Conservation (phyloP, 2,888 invertebrate species). For the Drosophila nr. fundita region DNA sequence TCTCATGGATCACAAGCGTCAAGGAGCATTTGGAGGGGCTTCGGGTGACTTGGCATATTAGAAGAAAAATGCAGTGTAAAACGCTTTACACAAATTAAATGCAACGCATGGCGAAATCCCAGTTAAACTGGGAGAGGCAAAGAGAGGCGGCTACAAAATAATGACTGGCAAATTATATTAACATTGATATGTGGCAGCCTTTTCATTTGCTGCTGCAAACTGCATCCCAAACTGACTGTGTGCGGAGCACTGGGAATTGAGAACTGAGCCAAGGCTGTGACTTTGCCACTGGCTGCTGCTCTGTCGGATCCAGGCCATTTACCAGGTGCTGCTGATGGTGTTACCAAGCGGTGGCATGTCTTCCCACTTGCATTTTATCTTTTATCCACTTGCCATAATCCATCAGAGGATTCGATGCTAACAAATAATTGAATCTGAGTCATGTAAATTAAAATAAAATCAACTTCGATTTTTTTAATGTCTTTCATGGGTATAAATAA, state of each 20-base stretch:
- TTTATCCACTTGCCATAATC: not conserved
- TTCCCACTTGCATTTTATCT: slow-evolving; percentile 2
- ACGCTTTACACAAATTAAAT: slow-evolving; percentile 64
- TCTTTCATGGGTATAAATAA: no score
- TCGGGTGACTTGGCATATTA: slow-evolving; percentile 29
- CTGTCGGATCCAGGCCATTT: not conserved
- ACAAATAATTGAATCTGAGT: slow-evolving; percentile 7
- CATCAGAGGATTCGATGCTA: not conserved
- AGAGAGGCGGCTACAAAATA: slow-evolving; percentile 30
- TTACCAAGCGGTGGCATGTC: not conserved
- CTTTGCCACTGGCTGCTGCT: slow-evolving; percentile 22
- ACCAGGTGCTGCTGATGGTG: slow-evolving; percentile 1
- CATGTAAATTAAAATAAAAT: not conserved
- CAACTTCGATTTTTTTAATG: no score
- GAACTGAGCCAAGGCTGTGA: slow-evolving; percentile 42
- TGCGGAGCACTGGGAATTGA: not conserved
- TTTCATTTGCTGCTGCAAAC: slow-evolving; percentile 35
- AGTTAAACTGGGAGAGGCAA: not conserved
- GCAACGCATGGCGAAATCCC: slow-evolving; percentile 35
- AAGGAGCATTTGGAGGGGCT: slow-evolving; percentile 1
- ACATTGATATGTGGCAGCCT: slow-evolving; percentile 40
- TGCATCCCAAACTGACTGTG: slow-evolving; percentile 17
- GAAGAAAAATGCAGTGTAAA: slow-evolving; percentile 42
- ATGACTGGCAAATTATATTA: slow-evolving; percentile 62
- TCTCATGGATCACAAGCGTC: slow-evolving; percentile 18